Evolutionary conservation across 2,113 vertebrate genomes (phyloP).

Genomic region (Burhinus oedicnemus): DNA sequence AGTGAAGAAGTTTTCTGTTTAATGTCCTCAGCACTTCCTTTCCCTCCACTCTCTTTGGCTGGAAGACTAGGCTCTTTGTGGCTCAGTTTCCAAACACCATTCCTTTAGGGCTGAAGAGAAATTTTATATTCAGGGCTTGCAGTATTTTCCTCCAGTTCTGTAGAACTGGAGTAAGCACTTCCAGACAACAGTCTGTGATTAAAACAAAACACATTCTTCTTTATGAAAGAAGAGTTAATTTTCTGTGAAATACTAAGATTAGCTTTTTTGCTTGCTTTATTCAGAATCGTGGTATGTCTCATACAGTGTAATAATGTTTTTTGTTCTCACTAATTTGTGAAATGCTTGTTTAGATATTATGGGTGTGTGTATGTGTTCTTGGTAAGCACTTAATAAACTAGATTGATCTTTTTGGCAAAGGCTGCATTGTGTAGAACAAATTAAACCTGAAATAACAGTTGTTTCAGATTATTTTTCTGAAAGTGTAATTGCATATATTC

Average conservation of each 20-base stretch:
- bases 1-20: not conserved
- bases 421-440: constrained; percentile 44
- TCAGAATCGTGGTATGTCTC: constrained; percentile 13
- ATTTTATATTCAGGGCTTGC: not conserved
- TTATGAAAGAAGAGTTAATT: constrained; percentile 65
- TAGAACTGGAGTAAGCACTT: constrained; percentile 25
- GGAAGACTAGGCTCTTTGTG: not conserved
- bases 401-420: constrained; percentile 62
- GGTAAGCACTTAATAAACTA: constrained; percentile 64
- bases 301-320: constrained; percentile 30
- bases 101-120: not conserved
- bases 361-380: constrained; percentile 41
- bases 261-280: constrained; percentile 43
- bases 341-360: constrained; percentile 52
- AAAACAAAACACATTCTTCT: constrained; percentile 61
- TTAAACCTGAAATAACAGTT: constrained; percentile 63
- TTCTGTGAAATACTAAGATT: constrained; percentile 60
- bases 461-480: constrained; percentile 66
- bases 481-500: constrained; percentile 59
- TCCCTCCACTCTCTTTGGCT: not conserved
- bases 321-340: constrained; percentile 54
- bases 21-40: not conserved
- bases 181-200: constrained; percentile 43
- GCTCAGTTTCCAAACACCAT: not conserved
- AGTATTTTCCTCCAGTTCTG: constrained; percentile 1